Percentiles rank a stretch among this genome's conserved stretches.
These are phyloP conservation scores for Lacanobia wlatinum DNA, from an alignment of 2,888 invertebrate genomes.

Conservation along the genomic window DNA sequence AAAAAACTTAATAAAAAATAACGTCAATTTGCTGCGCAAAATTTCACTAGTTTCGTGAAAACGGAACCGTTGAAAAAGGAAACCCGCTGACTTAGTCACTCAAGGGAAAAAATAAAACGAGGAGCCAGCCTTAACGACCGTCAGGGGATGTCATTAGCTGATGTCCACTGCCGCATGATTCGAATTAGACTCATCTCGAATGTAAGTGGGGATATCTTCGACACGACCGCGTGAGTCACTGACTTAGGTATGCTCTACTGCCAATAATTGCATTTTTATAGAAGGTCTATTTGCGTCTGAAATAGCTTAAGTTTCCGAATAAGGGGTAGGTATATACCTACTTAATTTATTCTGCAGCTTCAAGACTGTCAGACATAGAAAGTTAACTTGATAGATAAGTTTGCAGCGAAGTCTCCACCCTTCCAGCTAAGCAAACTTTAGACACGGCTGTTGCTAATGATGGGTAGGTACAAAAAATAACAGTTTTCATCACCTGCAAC, in stretches of 20 bases:
- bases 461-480: background rate
- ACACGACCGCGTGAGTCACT: conserved; percentile 31
- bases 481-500: background rate
- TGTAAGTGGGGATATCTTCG: conserved; percentile 47
- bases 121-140: conserved; percentile 82
- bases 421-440: background rate
- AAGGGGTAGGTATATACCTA: background rate
- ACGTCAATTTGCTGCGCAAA: conserved; percentile 48
- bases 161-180: conserved; percentile 83
- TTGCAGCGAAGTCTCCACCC: background rate
- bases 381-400: background rate
- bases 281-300: background rate
- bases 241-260: conserved; percentile 1
- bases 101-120: conserved; percentile 86
- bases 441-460: background rate
- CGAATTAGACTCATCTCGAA: conserved; percentile 76
- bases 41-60: conserved; percentile 74
- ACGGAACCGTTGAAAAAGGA: conserved; percentile 71
- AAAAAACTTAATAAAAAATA: conserved; percentile 9
- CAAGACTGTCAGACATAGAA: background rate
- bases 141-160: conserved; percentile 86
- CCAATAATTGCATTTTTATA: conserved; percentile 18
- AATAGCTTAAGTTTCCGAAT: background rate
- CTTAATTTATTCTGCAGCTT: background rate
- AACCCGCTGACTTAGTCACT: conserved; percentile 83